phyloP scores from a whole-genome alignment of 2,113 vertebrate genomes.

The Ranitomeya imitator region DNA sequence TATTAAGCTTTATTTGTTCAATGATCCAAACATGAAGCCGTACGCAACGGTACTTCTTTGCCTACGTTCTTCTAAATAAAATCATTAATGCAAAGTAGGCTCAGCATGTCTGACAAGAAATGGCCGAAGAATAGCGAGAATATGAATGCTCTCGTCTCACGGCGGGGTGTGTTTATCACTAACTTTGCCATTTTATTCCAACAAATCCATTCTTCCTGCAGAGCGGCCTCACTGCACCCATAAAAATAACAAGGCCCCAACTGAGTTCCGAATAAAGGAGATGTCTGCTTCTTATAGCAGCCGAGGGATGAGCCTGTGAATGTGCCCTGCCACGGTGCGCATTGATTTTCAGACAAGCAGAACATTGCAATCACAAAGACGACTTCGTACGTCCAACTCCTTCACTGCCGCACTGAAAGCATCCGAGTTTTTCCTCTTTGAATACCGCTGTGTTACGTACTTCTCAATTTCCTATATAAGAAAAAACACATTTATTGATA shows the following conservation, averaged over 20 bases:
- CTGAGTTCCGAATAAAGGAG: conserved; percentile 73
- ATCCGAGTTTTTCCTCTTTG: neutral
- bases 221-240: conserved; percentile 71
- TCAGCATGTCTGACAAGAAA: conserved; percentile 35
- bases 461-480: neutral
- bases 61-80: conserved; percentile 18
- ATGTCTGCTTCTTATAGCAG: conserved; percentile 62
- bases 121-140: conserved; percentile 2
- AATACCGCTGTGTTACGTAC: neutral
- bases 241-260: conserved; percentile 79
- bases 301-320: conserved; percentile 39
- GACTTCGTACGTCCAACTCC: conserved; percentile 5
- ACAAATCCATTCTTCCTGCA: conserved; percentile 64
- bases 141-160: conserved; percentile 28
- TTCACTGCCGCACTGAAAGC: conserved; percentile 15
- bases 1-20: neutral
- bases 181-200: conserved; percentile 61
- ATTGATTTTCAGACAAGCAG: conserved; percentile 50
- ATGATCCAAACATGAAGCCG: neutral
- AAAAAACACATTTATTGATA: neutral
- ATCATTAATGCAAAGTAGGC: conserved; percentile 36
- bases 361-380: conserved; percentile 43
- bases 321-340: conserved; percentile 48
- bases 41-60: neutral
- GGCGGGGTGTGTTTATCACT: conserved; percentile 47